A percentile compares a stretch with the other conserved stretches of the same genome.
phyloP scores from a whole-genome alignment of 2,888 invertebrate genomes.

The Linyphia triangularis region DNA sequence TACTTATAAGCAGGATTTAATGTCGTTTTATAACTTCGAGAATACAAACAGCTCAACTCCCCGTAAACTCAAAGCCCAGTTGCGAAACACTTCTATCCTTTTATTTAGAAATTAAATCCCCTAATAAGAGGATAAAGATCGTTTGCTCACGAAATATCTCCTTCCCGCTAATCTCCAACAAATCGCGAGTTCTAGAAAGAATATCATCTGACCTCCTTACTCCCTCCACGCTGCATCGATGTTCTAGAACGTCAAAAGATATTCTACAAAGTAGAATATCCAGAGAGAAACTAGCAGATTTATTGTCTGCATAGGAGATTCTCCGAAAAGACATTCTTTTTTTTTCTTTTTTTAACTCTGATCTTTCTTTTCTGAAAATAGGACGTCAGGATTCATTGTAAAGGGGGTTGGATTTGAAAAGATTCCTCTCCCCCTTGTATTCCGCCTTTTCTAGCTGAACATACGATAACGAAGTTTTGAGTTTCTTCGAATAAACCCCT shows the following conservation, averaged over 20 bases:
- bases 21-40: no score
- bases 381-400: slow-evolving; percentile 15
- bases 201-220: not conserved
- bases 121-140: slow-evolving; percentile 36
- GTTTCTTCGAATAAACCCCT: slow-evolving; percentile 8
- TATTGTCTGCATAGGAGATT: not conserved
- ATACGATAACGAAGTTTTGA: slow-evolving; percentile 43
- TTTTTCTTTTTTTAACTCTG: not conserved
- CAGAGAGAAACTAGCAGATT: slow-evolving; percentile 22
- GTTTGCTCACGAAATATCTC: not conserved
- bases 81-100: not conserved
- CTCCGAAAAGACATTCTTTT: slow-evolving; percentile 25
- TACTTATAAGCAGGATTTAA: no score
- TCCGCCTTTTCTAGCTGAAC: slow-evolving; percentile 26
- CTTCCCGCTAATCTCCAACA: slow-evolving; percentile 9
- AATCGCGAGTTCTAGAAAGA: not conserved
- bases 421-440: not conserved
- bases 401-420: slow-evolving; percentile 41
- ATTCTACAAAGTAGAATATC: not conserved
- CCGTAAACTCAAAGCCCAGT: not conserved
- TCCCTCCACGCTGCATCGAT: not conserved
- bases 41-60: no score
- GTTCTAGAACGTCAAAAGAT: slow-evolving; percentile 11
- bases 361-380: slow-evolving; percentile 13
- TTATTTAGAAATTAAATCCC: slow-evolving; percentile 21